These are phyloP conservation scores for Athalia rosae DNA, from an alignment of 2,888 invertebrate genomes.

Conservation along the genomic window DNA sequence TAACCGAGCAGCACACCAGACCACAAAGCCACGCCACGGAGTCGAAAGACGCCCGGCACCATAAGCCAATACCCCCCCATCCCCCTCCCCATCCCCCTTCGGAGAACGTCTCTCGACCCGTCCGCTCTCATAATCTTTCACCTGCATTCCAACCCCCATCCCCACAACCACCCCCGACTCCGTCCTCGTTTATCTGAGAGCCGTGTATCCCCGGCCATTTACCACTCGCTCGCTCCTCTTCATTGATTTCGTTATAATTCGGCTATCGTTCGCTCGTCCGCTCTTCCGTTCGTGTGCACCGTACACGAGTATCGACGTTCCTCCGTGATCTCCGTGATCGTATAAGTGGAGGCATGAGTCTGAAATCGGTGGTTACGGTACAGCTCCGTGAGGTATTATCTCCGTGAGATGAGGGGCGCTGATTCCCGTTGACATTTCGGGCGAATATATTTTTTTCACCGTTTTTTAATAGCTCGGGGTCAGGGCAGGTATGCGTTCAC, in stretches of 20 bases:
- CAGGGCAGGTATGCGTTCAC: constrained; percentile 37
- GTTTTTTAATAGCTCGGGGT: constrained; percentile 48
- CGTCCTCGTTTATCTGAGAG: background rate
- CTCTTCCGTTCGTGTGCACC: no score
- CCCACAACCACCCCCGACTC: background rate
- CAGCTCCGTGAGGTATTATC: no score
- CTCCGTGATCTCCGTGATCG: no score
- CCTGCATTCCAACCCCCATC: constrained; percentile 18
- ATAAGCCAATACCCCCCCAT: constrained; percentile 2
- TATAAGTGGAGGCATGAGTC: no score
- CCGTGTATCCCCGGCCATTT: background rate
- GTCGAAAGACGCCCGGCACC: constrained; percentile 14
- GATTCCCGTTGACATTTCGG: constrained; percentile 50
- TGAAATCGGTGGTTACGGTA: no score
- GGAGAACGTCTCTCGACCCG: background rate
- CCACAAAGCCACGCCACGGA: background rate
- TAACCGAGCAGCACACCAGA: constrained; percentile 10
- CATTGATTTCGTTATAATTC: no score
- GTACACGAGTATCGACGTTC: no score
- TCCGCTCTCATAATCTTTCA: constrained; percentile 2
- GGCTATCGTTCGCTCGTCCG: no score
- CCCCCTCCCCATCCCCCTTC: background rate
- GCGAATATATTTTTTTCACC: constrained; percentile 49
- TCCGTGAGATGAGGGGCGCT: constrained; percentile 20
- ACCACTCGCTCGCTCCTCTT: constrained; percentile 8